These are phyloP conservation scores for Oceanodroma tethys DNA, from an alignment of 2,113 vertebrate species.

Conservation along the genomic window DNA sequence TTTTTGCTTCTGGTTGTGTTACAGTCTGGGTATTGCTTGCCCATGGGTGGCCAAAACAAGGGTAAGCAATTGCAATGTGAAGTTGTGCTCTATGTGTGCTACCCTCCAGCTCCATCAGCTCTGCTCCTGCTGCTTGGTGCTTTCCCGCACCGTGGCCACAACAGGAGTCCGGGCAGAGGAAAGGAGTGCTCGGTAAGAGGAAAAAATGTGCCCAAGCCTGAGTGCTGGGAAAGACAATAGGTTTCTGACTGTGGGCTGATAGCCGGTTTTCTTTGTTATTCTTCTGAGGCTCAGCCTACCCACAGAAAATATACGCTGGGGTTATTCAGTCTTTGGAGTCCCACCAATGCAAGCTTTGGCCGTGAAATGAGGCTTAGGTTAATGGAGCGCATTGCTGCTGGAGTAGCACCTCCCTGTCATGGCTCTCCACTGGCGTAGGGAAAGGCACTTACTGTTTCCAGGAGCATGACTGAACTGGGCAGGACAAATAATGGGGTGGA, in stretches of 20 bases:
- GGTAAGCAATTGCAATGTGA: neutral
- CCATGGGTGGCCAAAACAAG: neutral
- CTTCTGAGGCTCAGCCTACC: neutral
- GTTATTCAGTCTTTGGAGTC: neutral
- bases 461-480: rapidly evolving
- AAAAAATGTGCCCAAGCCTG: neutral
- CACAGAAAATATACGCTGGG: neutral
- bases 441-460: neutral
- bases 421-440: neutral
- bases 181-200: neutral
- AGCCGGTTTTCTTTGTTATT: neutral
- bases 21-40: neutral
- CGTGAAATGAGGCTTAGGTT: neutral
- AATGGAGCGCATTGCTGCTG: neutral
- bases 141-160: rapidly evolving
- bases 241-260: neutral
- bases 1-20: neutral
- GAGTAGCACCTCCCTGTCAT: neutral
- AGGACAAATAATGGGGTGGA: neutral
- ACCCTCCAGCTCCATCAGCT: neutral
- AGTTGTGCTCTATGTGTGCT: neutral
- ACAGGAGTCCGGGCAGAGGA: neutral
- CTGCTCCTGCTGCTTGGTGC: neutral
- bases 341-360: neutral
- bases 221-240: neutral